Evolutionary conservation across 2,797 vertebrate genomes (phyloP), one percentile per base, ranked within the genome.

Genomic region (Lateolabrax maculatus): DNA sequence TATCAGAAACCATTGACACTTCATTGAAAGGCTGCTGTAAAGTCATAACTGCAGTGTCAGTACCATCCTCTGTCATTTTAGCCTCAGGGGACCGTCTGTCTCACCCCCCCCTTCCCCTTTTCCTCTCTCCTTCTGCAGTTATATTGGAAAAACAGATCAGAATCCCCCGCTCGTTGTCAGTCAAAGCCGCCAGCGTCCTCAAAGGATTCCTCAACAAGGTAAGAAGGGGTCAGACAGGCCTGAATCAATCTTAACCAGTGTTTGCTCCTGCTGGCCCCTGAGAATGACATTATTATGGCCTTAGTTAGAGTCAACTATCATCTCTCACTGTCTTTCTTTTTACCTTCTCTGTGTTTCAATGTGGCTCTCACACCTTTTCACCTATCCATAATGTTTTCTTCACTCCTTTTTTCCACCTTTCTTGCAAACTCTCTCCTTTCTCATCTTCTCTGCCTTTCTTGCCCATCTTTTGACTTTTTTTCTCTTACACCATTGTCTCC

Each of bases 151-250:
- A 99, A 92, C 98, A 99, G 94, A 99, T 99, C 85, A 87, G 98
- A 90, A 99, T 99, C 88, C 98, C 98, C 4, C 96, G 98, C 75
- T 99, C 98, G 16, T 93, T 99, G 84, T 99, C 98, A 79, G 98
- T 99, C 84, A 99, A 99, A 96, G 98, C 98, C 56, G 98, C 98
- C 87, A 98, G 98, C 78, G 97, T 99, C 75, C 96, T 99, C 46
- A 99, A 99, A 93, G 98, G 97, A 88, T 99, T 99, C 91, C 97
- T 99, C 74, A 99, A 98, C 94, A 99, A 99, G 97, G 98, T 99
- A 90, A 88, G 84, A 53, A 62, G 36, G 63, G 73, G 60, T 81
- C 84, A 63, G 51, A 68, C 55, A 0, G 60, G 52, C 43, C 63
- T 44, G 39, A 52, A 79, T 85, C 75, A 56, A 51, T 74, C 71